These are phyloP conservation scores for Diplolepis rosae DNA, from an alignment of 2,888 invertebrate genomes.

Conservation along the genomic window DNA sequence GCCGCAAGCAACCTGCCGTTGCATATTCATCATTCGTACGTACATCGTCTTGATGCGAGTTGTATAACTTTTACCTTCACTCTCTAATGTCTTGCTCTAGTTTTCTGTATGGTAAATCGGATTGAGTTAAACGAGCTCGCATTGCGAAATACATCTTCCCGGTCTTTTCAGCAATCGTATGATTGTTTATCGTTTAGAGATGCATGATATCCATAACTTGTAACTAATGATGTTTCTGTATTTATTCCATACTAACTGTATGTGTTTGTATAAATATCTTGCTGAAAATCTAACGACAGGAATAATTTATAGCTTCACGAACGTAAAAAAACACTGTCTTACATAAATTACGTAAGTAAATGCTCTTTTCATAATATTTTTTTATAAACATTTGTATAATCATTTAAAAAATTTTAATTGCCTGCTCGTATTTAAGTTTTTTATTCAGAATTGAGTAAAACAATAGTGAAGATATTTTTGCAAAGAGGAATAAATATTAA, in stretches of 20 bases:
- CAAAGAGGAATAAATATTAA: too few species aligned
- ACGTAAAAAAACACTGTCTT: not conserved
- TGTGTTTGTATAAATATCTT: not conserved
- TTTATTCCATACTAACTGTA: conserved; percentile 18
- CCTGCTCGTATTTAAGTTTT: too few species aligned
- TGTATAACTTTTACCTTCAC: conserved; percentile 49
- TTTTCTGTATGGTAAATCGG: conserved; percentile 51
- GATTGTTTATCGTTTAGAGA: conserved; percentile 24
- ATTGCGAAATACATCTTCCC: conserved; percentile 11
- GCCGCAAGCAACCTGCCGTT: conserved; percentile 32
- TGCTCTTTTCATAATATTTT: too few species aligned
- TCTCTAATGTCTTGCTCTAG: conserved; percentile 43
- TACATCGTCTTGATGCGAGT: conserved; percentile 36
- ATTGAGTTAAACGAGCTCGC: conserved; percentile 43
- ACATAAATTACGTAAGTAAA: not conserved
- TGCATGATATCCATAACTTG: conserved; percentile 13
- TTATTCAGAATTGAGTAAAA: too few species aligned
- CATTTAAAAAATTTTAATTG: too few species aligned
- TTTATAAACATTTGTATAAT: too few species aligned
- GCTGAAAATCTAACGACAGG: not conserved
- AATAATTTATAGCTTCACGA: not conserved
- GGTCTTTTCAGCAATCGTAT: conserved; percentile 1
- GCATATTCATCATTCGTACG: conserved; percentile 40
- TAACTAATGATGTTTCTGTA: conserved; percentile 19
- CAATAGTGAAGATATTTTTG: too few species aligned